Evolutionary conservation across 1,140 invertebrate species (phyloP), one percentile per base, ranked within the genome.

Genomic region (Aricia agestis): DNA sequence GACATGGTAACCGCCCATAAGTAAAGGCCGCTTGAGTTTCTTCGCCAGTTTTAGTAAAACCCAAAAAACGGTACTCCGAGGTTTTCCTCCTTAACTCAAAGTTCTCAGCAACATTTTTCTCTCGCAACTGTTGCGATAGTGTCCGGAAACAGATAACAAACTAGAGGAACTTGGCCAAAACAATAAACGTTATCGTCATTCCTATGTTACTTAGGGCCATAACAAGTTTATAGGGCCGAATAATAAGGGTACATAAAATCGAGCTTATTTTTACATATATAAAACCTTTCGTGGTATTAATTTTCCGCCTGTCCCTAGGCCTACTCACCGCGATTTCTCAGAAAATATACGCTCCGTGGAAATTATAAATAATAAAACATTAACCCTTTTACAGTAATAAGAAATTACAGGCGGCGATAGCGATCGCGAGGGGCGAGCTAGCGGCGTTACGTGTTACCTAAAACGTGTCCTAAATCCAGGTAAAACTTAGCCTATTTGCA

Each of bases 321-420:
- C 18, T 25, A 19, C 59, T 19, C 59, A 19, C 45, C 45, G 45
- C 45, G 59, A 19, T 63, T 63, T 19, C 59, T 52, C 59, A 10
- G 10, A 19, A 19, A 6, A 63, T 18, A 63, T 18, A 63, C 18
- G 18, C 18, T 11, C 59, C 19, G 18, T 31, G 59, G 19, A 59
- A 18, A 59, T 19, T 18, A 59, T 59, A 17, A 59, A 59, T 59
- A 59, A 18, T 18, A 59, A 63, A 63, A 63, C 59, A 63, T 19
- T 63, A 63, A 63, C 59, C 59, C 59, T 63, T 63, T 19, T 63
- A 18, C 19, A 19, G 59, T 19, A 63, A 63, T 63, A 19, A 25
- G 59, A 13, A 63, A 63, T 63, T 19, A 63, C 10, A 59, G 58
- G 10, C 9, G 18, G 15, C 17, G 59, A 63, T 63, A 63, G 19